Conservation (phyloP, 1,140 invertebrate species). For the Ridgeia piscesae region DNA sequence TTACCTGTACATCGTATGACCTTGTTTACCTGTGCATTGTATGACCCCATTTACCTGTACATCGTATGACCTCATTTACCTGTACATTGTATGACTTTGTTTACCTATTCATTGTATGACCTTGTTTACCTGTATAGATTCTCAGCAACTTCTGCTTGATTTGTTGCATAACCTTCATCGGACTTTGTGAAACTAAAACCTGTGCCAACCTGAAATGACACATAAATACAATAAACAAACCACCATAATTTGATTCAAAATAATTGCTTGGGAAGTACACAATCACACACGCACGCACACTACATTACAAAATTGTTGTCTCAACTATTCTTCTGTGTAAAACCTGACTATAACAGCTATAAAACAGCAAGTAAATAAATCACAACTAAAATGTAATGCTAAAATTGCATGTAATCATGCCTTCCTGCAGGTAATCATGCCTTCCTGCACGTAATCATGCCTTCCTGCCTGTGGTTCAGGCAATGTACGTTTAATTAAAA, state of each 20-base stretch:
- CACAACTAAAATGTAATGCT: background rate
- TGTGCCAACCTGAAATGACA: conserved; percentile 35
- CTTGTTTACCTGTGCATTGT: too few species aligned
- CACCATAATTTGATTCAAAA: background rate
- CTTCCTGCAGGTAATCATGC: background rate
- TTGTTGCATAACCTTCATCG: conserved; percentile 51
- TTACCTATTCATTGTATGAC: conserved; percentile 34
- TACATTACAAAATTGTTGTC: background rate
- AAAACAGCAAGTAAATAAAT: background rate
- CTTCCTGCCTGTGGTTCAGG: background rate
- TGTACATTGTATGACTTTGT: background rate
- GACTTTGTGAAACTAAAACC: conserved; percentile 53
- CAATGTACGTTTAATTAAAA: conserved; percentile 31
- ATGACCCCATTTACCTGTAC: background rate
- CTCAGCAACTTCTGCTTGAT: conserved; percentile 56
- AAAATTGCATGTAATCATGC: background rate
- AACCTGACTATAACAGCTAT: background rate
- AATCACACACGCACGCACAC: background rate
- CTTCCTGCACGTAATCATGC: background rate
- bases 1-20: too few species aligned
- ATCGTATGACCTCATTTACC: background rate
- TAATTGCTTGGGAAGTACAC: background rate
- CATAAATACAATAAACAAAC: background rate
- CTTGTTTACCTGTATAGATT: conserved; percentile 52
- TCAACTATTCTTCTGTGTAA: background rate